Evolutionary conservation across 2,888 invertebrate genomes (phyloP).

Genomic region (Orgyia antiqua): DNA sequence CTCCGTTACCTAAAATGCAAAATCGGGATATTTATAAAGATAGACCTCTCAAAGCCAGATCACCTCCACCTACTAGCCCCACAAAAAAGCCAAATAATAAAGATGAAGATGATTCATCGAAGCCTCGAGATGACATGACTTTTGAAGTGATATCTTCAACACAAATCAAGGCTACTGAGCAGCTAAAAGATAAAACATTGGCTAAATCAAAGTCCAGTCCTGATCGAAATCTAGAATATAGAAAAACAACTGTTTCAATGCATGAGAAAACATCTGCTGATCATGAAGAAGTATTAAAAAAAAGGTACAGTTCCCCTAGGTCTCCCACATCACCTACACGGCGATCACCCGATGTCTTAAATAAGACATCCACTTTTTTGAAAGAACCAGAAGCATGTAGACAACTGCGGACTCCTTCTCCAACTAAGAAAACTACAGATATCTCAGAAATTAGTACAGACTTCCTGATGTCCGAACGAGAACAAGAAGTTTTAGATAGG

Average conservation of each 20-base stretch:
- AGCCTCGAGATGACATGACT: no score
- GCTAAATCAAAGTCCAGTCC: conserved; percentile 21
- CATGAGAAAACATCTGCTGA: conserved; percentile 20
- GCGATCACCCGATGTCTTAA: conserved; percentile 11
- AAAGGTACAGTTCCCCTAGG: conserved; percentile 10
- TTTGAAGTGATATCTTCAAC: no score
- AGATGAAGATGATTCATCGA: no score
- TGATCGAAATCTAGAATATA: conserved; percentile 24
- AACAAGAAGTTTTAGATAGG: conserved; percentile 56
- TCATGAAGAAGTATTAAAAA: conserved; percentile 15
- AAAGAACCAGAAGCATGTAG: conserved; percentile 25
- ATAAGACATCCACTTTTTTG: conserved; percentile 7
- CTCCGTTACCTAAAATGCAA: no score
- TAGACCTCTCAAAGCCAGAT: no score
- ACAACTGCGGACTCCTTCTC: conserved; percentile 34
- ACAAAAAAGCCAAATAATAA: no score
- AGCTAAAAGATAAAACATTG: conserved; percentile 10
- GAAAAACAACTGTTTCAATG: conserved; percentile 19
- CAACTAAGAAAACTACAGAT: conserved; percentile 31
- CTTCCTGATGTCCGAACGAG: conserved; percentile 53
- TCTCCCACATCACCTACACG: conserved; percentile 16
- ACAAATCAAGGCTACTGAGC: no score
- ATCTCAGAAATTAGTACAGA: conserved; percentile 34
- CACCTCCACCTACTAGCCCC: no score
- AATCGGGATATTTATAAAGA: conserved; percentile 6